Percentiles rank a stretch among this genome's conserved stretches.
phyloP scores from a whole-genome alignment of 1,140 invertebrate species.

The Asobara japonica region DNA sequence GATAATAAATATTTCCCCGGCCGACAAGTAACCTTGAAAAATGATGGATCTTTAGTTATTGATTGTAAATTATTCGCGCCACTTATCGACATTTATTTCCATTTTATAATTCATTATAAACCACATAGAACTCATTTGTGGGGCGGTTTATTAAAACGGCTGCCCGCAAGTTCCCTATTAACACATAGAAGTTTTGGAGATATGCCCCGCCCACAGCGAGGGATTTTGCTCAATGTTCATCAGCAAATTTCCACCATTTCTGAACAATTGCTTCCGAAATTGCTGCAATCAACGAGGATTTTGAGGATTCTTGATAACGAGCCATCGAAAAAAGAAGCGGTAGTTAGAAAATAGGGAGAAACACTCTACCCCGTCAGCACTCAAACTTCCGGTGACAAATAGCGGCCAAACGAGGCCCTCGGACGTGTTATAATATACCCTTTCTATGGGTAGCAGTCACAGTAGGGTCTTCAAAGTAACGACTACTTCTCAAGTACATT shows the following conservation, averaged over 20 bases:
- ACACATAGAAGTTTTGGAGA: too few relatives aligned
- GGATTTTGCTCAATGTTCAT: too few relatives aligned
- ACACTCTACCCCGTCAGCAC: slow-evolving; percentile 20
- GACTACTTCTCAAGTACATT: not conserved
- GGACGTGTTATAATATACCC: slow-evolving; percentile 18
- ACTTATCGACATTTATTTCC: too few relatives aligned
- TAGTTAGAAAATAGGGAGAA: not conserved
- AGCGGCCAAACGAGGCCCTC: slow-evolving; percentile 43
- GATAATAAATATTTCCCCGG: too few relatives aligned
- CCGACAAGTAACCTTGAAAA: too few relatives aligned
- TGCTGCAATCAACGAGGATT: not conserved
- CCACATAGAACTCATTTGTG: too few relatives aligned
- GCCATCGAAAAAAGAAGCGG: not conserved
- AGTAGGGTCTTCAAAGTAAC: not conserved
- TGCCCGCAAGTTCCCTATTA: too few relatives aligned
- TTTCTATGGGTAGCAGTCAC: slow-evolving; percentile 20
- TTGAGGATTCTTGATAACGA: not conserved
- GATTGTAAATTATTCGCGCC: too few relatives aligned
- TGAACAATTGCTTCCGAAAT: not conserved
- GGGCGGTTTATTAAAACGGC: too few relatives aligned
- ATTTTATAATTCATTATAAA: too few relatives aligned
- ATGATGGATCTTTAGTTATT: too few relatives aligned
- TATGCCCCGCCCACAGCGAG: too few relatives aligned
- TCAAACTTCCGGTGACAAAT: slow-evolving; percentile 47
- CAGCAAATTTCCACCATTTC: not conserved